A percentile compares a stretch with the other conserved stretches of the same genome.
These are phyloP conservation scores for Volucella zonaria DNA, from an alignment of 2,888 invertebrate species.

Conservation along the genomic window DNA sequence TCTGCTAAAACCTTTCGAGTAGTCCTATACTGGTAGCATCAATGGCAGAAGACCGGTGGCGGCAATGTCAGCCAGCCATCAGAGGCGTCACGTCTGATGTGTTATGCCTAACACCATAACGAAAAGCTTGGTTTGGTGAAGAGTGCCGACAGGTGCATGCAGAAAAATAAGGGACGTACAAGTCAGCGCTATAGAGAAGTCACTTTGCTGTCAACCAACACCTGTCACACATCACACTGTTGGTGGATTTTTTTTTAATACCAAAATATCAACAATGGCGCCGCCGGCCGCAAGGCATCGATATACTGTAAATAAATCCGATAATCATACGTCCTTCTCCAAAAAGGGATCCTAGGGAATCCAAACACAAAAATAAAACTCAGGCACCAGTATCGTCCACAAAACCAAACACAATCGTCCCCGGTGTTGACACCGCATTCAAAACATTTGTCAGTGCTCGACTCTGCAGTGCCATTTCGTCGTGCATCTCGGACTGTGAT, in stretches of 20 bases:
- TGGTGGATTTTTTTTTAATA: slow-evolving; percentile 38
- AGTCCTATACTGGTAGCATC: no score
- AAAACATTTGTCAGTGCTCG: slow-evolving; percentile 92
- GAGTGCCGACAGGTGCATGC: no score
- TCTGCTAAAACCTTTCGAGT: no score
- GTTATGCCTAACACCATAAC: no score
- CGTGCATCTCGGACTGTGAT: slow-evolving; percentile 97
- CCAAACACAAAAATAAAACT: slow-evolving; percentile 77
- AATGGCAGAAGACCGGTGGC: no score
- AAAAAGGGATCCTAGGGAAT: slow-evolving; percentile 78
- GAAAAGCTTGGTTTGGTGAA: no score
- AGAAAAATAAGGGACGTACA: no score
- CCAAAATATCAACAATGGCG: slow-evolving; percentile 77
- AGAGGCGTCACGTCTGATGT: no score
- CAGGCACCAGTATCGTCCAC: slow-evolving; percentile 73
- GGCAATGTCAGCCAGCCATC: no score
- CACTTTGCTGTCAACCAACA: slow-evolving; percentile 26
- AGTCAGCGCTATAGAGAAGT: background rate
- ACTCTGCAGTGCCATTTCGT: slow-evolving; percentile 95
- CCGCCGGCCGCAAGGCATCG: slow-evolving; percentile 81
- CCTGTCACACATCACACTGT: slow-evolving; percentile 45
- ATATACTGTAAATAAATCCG: slow-evolving; percentile 81
- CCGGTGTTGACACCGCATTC: slow-evolving; percentile 92
- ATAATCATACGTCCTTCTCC: slow-evolving; percentile 78
- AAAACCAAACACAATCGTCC: slow-evolving; percentile 83